Evolutionary conservation across 2,888 invertebrate species (phyloP), one percentile per base, ranked within the genome.

Genomic region (Pristionchus arcanus): DNA sequence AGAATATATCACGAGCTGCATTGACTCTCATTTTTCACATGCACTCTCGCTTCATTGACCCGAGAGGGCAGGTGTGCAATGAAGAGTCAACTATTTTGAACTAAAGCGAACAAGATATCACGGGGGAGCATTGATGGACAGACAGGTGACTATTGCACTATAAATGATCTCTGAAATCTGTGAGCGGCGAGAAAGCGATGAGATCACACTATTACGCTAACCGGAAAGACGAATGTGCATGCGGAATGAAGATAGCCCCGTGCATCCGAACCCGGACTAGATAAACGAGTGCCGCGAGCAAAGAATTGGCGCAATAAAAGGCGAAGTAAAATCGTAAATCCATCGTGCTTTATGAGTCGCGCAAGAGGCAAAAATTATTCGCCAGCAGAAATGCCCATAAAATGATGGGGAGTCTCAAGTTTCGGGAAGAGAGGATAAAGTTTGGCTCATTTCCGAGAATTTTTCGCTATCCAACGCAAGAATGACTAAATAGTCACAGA

Each of bases 241-340:
- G 42, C 42, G 42, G 13, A 49, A 49, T 49, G 42, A 49, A 13
- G 42, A 49, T 9, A 49, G 42, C 13, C 13, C 42, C 42, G 42
- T 49, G 42, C 42, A 49, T 49, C 9, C 42, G 42, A 49, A 49
- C 42, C 42, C 42, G 42, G 13, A 49, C 42, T 49, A 49, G 42
- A 49, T 49, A 49, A 49, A 49, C 42, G 42, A 49, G 42, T 7
- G 42, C 42, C 42, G 42, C 42, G n/a, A 63, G n/a, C 66, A n/a
- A 34, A 74, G 34, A 74, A 37, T 25, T 31, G 31, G n/a, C 68
- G 68, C 74, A 74, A 74, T 74, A 74, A 37, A 37, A 2, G 34
- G 31, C 74, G 11, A 25, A 37, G 21, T 74, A 74, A 74, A 74
- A 74, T 74, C 74, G 74, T 74, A 74, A 74, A 74, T 74, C 74